These are phyloP conservation scores for Catonia carolina DNA, from an alignment of 2,888 invertebrate genomes.

Conservation along the genomic window DNA sequence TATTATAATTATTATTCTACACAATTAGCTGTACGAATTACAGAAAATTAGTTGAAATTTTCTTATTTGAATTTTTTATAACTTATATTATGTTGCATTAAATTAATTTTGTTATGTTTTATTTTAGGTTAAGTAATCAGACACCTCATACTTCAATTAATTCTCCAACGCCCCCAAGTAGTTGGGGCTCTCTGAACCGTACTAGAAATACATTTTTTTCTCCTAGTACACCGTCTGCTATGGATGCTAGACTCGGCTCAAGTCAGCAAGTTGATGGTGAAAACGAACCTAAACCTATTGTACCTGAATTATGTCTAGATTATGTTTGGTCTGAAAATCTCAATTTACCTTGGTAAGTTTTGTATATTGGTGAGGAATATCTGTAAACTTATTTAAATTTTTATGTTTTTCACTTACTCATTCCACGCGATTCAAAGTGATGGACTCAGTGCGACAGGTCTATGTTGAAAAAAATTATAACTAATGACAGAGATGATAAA, in stretches of 20 bases:
- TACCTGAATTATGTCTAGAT: constrained; percentile 82
- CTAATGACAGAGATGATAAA: too few relatives aligned
- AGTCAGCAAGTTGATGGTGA: constrained; percentile 29
- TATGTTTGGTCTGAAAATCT: constrained; percentile 79
- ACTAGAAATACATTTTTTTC: neutral
- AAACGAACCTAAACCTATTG: constrained; percentile 50
- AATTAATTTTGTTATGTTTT: neutral
- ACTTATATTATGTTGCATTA: neutral
- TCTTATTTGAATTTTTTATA: neutral
- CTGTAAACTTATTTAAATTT: too few relatives aligned
- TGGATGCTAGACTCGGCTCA: constrained; percentile 32
- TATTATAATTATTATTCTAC: too few relatives aligned
- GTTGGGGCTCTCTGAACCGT: constrained; percentile 4
- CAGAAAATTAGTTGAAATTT: neutral
- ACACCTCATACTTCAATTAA: neutral
- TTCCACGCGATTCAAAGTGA: too few relatives aligned
- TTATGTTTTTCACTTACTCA: too few relatives aligned
- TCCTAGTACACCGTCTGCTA: constrained; percentile 21
- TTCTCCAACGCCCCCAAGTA: constrained; percentile 14
- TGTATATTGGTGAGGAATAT: constrained; percentile 8
- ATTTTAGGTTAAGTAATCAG: neutral
- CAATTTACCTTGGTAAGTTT: constrained; percentile 41
- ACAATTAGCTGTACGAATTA: too few relatives aligned
- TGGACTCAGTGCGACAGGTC: too few relatives aligned
- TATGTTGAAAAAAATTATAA: too few relatives aligned